phyloP scores from a whole-genome alignment of 2,888 invertebrate species.

The Ametastegia equiseti region DNA sequence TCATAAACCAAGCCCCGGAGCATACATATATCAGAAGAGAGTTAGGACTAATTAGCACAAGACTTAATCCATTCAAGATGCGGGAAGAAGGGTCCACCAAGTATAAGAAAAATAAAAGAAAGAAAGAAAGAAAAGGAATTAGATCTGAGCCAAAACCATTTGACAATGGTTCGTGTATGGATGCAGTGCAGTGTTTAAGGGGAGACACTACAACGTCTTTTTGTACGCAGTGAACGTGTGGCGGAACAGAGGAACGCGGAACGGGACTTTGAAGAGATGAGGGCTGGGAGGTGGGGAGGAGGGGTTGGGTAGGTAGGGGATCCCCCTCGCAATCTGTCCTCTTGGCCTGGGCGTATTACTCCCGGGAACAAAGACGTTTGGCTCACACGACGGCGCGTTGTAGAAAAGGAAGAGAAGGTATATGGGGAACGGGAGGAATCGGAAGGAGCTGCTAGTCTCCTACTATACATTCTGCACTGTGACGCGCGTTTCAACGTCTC shows the following conservation, averaged over 20 bases:
- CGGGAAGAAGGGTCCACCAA: background rate
- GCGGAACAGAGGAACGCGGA: conserved; percentile 5
- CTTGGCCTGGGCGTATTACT: conserved; percentile 51
- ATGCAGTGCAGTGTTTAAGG: background rate
- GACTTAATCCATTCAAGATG: background rate
- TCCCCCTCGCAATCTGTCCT: conserved; percentile 59
- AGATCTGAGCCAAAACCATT: background rate
- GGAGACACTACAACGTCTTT: conserved; percentile 7
- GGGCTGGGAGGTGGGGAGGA: background rate
- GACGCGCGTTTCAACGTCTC: conserved; percentile 19
- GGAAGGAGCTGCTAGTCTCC: conserved; percentile 16
- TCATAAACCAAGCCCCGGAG: too few relatives aligned
- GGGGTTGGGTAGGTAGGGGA: background rate
- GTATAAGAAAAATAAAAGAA: background rate
- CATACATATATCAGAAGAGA: too few relatives aligned
- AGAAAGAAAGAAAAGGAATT: background rate
- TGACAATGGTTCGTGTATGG: conserved; percentile 18
- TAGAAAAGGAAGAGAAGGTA: background rate
- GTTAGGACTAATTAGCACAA: too few relatives aligned
- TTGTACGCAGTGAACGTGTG: conserved; percentile 1
- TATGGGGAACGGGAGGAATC: background rate
- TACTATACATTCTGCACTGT: conserved; percentile 18
- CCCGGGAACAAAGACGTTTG: conserved; percentile 61
- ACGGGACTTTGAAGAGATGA: conserved; percentile 7
- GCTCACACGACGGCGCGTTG: conserved; percentile 54